Evolutionary conservation across 2,888 invertebrate species (phyloP).

Genomic region (Eretmocerus hayati): DNA sequence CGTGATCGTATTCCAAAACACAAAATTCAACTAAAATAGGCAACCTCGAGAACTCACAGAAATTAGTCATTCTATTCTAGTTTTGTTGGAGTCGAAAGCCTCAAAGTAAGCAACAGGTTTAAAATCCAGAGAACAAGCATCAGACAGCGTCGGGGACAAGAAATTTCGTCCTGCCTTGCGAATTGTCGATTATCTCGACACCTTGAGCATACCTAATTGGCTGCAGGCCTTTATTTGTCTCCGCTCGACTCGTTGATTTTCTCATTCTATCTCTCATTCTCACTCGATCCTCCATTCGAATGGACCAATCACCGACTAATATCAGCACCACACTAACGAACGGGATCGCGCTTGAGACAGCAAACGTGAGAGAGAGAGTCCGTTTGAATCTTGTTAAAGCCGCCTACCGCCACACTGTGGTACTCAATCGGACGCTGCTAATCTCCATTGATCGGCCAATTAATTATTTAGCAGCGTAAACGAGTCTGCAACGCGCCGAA

Average conservation of each 20-base stretch:
- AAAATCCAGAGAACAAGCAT: too few relatives aligned
- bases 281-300: too few relatives aligned
- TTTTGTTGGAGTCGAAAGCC: too few relatives aligned
- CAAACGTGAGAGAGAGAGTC: constrained; percentile 11
- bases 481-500: neutral
- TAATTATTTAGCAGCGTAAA: constrained; percentile 9
- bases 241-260: constrained; percentile 21
- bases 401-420: neutral
- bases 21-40: too few relatives aligned
- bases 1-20: too few relatives aligned
- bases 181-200: constrained; percentile 27
- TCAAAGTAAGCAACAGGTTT: too few relatives aligned
- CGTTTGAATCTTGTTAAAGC: neutral
- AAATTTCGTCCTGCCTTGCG: constrained; percentile 12
- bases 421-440: neutral
- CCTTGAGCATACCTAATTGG: constrained; percentile 33
- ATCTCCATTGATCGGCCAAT: constrained; percentile 1
- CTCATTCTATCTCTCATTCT: constrained; percentile 2
- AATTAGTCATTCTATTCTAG: too few relatives aligned
- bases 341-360: constrained; percentile 25
- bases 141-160: too few relatives aligned
- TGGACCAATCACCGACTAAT: neutral
- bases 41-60: too few relatives aligned
- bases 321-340: constrained; percentile 25
- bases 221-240: constrained; percentile 33